Conservation (phyloP, 2,797 vertebrate genomes). For the Molossus alvarezi region DNA sequence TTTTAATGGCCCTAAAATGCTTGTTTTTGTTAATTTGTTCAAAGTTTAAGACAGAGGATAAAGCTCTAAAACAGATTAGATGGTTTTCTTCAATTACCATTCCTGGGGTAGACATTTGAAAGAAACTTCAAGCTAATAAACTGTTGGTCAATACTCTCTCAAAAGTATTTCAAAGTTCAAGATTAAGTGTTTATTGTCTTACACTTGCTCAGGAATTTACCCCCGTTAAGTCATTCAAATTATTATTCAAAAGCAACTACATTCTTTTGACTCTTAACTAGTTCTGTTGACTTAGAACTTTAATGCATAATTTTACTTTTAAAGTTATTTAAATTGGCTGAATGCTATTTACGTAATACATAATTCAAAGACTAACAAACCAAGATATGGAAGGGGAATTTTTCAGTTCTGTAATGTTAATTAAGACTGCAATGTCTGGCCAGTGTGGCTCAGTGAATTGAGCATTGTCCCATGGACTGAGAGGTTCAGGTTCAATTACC, state of each 20-base stretch:
- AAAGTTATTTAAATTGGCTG: conserved; percentile 60
- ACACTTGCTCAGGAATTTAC: conserved; percentile 49
- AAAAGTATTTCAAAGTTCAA: conserved; percentile 63
- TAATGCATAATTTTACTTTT: conserved; percentile 57
- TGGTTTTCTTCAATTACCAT: conserved; percentile 67
- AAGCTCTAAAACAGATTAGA: conserved; percentile 66
- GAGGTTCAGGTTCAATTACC: too few species aligned
- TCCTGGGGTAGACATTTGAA: conserved; percentile 57
- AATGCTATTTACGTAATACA: conserved; percentile 57
- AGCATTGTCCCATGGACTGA: too few species aligned
- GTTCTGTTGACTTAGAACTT: conserved; percentile 51
- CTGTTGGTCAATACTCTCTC: conserved; percentile 40
- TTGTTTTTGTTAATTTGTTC: conserved; percentile 58
- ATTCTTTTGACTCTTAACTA: conserved; percentile 58
- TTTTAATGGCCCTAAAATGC: not conserved
- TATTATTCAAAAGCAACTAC: conserved; percentile 57
- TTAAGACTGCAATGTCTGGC: not conserved
- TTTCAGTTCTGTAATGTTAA: conserved; percentile 45
- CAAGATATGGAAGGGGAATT: not conserved
- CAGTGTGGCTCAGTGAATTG: too few species aligned
- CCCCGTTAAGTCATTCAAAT: conserved; percentile 43
- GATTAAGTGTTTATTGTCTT: conserved; percentile 20
- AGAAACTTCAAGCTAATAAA: conserved; percentile 71
- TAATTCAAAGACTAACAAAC: conserved; percentile 57
- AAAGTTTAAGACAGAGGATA: conserved; percentile 71